A percentile compares a stretch with the other conserved stretches of the same genome.
Conservation (phyloP, 2,797 vertebrate species). For the Halcyon chelicuti region DNA sequence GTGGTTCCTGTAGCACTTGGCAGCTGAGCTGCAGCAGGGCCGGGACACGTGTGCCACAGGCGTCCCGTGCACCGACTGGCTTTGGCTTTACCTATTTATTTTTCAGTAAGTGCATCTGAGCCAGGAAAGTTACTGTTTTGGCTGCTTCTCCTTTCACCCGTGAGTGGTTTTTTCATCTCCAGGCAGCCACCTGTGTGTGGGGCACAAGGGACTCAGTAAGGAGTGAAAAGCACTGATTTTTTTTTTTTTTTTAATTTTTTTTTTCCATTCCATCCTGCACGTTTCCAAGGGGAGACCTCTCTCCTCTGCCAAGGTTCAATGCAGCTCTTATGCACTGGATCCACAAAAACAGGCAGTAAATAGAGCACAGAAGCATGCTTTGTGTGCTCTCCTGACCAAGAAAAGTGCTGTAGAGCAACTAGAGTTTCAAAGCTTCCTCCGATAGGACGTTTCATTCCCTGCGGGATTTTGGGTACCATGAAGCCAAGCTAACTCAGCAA, state of each 20-base stretch:
- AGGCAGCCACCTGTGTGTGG: constrained; percentile 41
- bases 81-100: not conserved
- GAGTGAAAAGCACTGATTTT: constrained; percentile 31
- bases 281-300: constrained; percentile 55
- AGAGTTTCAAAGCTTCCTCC: constrained; percentile 73
- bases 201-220: constrained; percentile 66
- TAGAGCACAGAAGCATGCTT: constrained; percentile 61
- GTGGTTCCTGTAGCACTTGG: not conserved
- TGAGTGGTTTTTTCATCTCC: constrained; percentile 11
- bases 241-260: not conserved
- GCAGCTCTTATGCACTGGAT: constrained; percentile 66
- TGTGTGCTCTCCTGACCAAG: constrained; percentile 46
- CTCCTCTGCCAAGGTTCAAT: constrained; percentile 70
- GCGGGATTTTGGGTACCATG: constrained; percentile 40
- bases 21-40: rapidly evolving
- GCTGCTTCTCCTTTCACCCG: constrained; percentile 19
- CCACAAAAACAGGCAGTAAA: constrained; percentile 3
- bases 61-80: not conserved
- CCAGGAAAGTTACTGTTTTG: constrained; percentile 61
- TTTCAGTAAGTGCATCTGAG: constrained; percentile 8
- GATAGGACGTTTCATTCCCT: constrained; percentile 62
- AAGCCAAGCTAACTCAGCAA: constrained; percentile 19
- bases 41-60: rapidly evolving
- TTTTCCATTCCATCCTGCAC: constrained; percentile 68
- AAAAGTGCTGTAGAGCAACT: constrained; percentile 61